phyloP scores from a whole-genome alignment of 2,113 vertebrate genomes.

The Alces alces region DNA sequence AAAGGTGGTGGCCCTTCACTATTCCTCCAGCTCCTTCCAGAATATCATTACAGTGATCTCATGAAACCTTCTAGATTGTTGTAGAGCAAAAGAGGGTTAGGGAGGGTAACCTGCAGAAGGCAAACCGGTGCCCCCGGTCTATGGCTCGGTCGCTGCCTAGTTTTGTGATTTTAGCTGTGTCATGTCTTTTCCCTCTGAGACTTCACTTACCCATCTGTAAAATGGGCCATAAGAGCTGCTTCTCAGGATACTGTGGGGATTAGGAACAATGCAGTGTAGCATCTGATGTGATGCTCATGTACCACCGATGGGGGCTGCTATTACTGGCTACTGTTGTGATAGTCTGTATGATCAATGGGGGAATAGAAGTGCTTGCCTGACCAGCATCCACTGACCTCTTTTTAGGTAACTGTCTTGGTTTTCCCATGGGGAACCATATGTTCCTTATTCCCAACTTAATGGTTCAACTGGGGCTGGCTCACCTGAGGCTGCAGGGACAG shows the following conservation, averaged over 20 bases:
- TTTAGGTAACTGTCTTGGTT: fast-evolving
- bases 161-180: background rate
- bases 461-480: background rate
- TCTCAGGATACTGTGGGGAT: background rate
- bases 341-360: background rate
- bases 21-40: background rate
- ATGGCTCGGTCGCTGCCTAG: background rate
- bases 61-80: background rate
- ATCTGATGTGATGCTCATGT: background rate
- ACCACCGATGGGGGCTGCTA: background rate
- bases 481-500: background rate
- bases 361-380: background rate
- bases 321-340: fast-evolving
- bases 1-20: background rate
- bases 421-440: background rate
- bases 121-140: fast-evolving
- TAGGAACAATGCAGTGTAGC: background rate
- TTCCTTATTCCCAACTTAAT: background rate
- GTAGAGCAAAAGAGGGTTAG: background rate
- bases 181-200: background rate
- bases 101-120: background rate
- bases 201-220: background rate
- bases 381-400: background rate
- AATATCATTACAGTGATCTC: background rate
- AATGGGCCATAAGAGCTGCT: background rate